Conservation (phyloP, 1,140 invertebrate species). For the Odontomachus brunneus region DNA sequence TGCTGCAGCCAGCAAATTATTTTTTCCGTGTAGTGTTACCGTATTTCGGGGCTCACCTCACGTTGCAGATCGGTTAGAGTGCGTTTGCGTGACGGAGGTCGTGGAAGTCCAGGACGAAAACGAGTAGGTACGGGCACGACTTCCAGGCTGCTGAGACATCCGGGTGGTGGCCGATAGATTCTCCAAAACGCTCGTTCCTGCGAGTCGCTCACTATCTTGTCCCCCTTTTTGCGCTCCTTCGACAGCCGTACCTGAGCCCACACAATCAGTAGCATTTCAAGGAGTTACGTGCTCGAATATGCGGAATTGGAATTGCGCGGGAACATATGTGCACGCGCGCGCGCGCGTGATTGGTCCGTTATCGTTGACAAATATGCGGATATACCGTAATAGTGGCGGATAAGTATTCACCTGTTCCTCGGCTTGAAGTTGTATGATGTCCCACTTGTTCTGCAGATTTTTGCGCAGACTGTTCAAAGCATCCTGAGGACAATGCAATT, state of each 20-base stretch:
- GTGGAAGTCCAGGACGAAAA: constrained; percentile 88
- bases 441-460: constrained; percentile 97
- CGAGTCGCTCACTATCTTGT: constrained; percentile 97
- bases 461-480: constrained; percentile 95
- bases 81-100: constrained; percentile 87
- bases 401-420: constrained; percentile 93
- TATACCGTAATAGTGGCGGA: neutral
- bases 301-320: constrained; percentile 14
- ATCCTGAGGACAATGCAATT: constrained; percentile 86
- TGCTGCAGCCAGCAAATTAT: too few species aligned
- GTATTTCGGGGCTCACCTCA: constrained; percentile 87
- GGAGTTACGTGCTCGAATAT: constrained; percentile 66
- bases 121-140: constrained; percentile 92
- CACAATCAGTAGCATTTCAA: constrained; percentile 74
- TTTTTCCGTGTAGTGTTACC: too few species aligned
- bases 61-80: constrained; percentile 91
- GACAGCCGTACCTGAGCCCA: constrained; percentile 90
- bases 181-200: constrained; percentile 99
- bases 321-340: neutral
- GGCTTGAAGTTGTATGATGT: constrained; percentile 96
- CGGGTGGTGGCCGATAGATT: constrained; percentile 96
- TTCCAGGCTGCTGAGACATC: constrained; percentile 93
- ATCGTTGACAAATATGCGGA: constrained; percentile 46
- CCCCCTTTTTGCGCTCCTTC: constrained; percentile 97
- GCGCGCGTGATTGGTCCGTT: neutral